Conservation (phyloP, 2,888 invertebrate species). For the Gortyna flavago region DNA sequence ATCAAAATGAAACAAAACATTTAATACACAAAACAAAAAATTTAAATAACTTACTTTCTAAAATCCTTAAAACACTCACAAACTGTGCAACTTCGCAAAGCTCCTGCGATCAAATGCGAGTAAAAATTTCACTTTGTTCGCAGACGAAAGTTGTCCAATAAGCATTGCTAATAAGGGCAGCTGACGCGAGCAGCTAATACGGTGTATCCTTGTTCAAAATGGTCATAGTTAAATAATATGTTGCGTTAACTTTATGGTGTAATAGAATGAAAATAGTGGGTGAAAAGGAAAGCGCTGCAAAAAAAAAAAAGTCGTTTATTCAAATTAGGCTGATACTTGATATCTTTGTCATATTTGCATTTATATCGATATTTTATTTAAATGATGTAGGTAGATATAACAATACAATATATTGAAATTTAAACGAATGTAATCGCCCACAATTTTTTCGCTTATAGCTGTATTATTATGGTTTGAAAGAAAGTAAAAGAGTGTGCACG, state of each 20-base stretch:
- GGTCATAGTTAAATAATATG: slow-evolving; percentile 41
- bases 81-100: slow-evolving; percentile 44
- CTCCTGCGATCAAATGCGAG: slow-evolving; percentile 62
- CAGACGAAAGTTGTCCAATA: slow-evolving; percentile 46
- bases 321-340: too few relatives aligned
- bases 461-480: not conserved
- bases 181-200: slow-evolving; percentile 20
- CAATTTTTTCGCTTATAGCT: not conserved
- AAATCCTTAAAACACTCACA: slow-evolving; percentile 41
- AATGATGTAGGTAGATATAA: too few relatives aligned
- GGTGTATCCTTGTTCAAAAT: slow-evolving; percentile 52
- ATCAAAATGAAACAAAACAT: not conserved
- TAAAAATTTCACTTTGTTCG: slow-evolving; percentile 52
- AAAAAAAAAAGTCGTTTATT: too few relatives aligned
- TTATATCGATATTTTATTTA: too few relatives aligned
- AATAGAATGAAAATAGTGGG: not conserved
- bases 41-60: slow-evolving; percentile 37
- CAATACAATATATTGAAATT: not conserved
- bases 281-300: slow-evolving; percentile 2
- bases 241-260: slow-evolving; percentile 19
- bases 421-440: not conserved
- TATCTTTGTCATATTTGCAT: not conserved
- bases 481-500: not conserved
- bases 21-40: not conserved
- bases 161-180: slow-evolving; percentile 31